Evolutionary conservation across 2,113 vertebrate species (phyloP), one percentile per base, ranked within the genome.

Genomic region (Engraulis encrasicolus): DNA sequence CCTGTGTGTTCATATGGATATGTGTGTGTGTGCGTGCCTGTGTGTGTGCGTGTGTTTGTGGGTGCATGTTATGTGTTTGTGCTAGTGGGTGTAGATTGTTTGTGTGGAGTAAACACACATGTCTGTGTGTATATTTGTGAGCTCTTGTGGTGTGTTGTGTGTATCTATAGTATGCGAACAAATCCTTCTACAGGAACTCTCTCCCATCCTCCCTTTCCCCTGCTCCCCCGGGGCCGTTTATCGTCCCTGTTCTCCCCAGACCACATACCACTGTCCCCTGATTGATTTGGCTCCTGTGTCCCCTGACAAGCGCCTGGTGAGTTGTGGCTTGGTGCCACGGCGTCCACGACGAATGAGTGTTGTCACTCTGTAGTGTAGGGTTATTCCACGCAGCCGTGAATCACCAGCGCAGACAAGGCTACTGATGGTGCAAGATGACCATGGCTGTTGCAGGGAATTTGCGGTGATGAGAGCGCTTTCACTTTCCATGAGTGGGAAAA

Each of bases 211-310:
- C 40, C 9, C 40, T 45, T 9, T 45, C 40, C 9, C 9, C 40
- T 45, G 40, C 4, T 45, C 40, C 31, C 66, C 66, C 20, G 52
- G 52, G 52, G 52, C 12, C 19, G 52, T 54, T 54, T 54, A 54
- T 54, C 52, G 1, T 18, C 23, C 58, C 66, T 12, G 5, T 18
- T 20, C 17, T 18, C 23, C 58, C 66, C 11, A 15, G 66, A 5
- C 66, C 66, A 14, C 23, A 74, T 11, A 3, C 52, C 3, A 5
- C 52, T 31, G 66, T 36, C 66, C 27, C 12, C 61, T 74, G 66
- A 74, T 74, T 74, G 66, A 74, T 74, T 74, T 74, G 66, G 66
- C 27, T 34, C 27, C 66, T 74, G 9, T 74, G 66, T 74, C 66
- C 66, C 12, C 9, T 74, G 66, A 74, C 66, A 74, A 2, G 66